Evolutionary conservation across 2,113 vertebrate species (phyloP).

Genomic region (Scolopax mira): DNA sequence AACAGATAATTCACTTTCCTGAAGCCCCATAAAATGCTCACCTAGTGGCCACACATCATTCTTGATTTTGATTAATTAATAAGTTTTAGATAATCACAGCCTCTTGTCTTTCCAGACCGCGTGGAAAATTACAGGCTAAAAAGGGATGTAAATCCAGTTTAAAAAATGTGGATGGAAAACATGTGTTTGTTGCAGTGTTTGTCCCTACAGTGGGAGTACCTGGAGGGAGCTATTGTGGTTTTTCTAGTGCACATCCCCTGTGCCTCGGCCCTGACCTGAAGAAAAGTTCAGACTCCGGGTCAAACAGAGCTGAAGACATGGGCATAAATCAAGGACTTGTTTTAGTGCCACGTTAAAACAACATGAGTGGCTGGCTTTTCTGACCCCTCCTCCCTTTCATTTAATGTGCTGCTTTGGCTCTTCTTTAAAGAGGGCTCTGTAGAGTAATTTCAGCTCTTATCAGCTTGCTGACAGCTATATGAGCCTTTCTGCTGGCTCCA

Average conservation of each 20-base stretch:
- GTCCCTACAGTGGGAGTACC: neutral
- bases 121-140: neutral
- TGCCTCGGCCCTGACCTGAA: slow-evolving; percentile 40
- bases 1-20: neutral
- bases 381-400: slow-evolving; percentile 76
- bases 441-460: slow-evolving; percentile 80
- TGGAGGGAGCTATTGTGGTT: neutral
- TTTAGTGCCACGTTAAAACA: slow-evolving; percentile 75
- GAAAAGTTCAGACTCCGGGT: slow-evolving; percentile 53
- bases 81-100: neutral
- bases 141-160: neutral
- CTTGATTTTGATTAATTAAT: neutral
- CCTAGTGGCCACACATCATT: neutral
- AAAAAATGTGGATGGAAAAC: neutral
- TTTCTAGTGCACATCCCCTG: neutral
- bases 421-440: slow-evolving; percentile 76
- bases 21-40: neutral
- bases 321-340: slow-evolving; percentile 76
- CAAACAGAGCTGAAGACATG: slow-evolving; percentile 65
- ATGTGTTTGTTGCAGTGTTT: neutral
- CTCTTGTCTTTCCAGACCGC: neutral
- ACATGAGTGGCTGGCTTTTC: slow-evolving; percentile 71
- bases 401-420: slow-evolving; percentile 78
- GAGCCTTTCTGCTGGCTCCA: slow-evolving; percentile 75
- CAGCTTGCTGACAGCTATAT: slow-evolving; percentile 84